phyloP scores from a whole-genome alignment of 1,140 invertebrate species.

The Drosophila quadrilineata region DNA sequence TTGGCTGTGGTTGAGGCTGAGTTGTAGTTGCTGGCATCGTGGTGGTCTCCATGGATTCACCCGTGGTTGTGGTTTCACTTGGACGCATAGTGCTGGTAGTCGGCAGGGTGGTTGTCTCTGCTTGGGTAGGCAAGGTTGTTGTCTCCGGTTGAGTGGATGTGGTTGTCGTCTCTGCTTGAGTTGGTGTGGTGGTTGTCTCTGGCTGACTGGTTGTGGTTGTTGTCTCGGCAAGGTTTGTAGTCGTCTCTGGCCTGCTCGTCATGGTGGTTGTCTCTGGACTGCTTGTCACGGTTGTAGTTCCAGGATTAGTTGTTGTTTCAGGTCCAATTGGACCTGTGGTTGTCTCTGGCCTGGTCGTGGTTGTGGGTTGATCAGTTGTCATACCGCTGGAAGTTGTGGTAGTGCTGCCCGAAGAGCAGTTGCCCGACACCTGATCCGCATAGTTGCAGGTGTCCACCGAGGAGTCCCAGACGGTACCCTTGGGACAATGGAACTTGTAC shows the following conservation, averaged over 20 bases:
- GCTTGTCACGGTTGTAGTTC: not conserved
- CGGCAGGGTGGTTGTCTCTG: constrained; percentile 5
- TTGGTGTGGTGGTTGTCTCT: constrained; percentile 66
- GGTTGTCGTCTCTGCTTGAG: constrained; percentile 8
- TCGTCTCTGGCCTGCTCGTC: constrained; percentile 38
- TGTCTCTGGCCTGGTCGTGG: constrained; percentile 1
- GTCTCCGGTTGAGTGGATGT: constrained; percentile 9
- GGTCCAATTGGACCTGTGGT: constrained; percentile 6
- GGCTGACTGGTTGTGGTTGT: constrained; percentile 7
- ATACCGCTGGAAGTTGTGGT: constrained; percentile 9
- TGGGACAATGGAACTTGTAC: constrained; percentile 85
- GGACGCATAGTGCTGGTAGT: not conserved
- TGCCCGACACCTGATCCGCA: constrained; percentile 64
- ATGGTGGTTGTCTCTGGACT: constrained; percentile 63
- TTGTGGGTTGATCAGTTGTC: constrained; percentile 26
- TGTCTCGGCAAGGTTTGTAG: too few relatives aligned
- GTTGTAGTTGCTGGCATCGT: constrained; percentile 63
- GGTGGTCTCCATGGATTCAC: constrained; percentile 8
- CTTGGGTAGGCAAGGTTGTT: constrained; percentile 34
- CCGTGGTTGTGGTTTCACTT: constrained; percentile 36
- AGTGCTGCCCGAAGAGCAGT: constrained; percentile 54
- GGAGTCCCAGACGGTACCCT: constrained; percentile 86
- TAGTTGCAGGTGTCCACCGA: constrained; percentile 84
- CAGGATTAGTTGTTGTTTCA: constrained; percentile 28
- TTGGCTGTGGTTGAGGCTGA: constrained; percentile 43